Evolutionary conservation across 1,140 invertebrate genomes (phyloP).

Genomic region (Drosophila erecta): DNA sequence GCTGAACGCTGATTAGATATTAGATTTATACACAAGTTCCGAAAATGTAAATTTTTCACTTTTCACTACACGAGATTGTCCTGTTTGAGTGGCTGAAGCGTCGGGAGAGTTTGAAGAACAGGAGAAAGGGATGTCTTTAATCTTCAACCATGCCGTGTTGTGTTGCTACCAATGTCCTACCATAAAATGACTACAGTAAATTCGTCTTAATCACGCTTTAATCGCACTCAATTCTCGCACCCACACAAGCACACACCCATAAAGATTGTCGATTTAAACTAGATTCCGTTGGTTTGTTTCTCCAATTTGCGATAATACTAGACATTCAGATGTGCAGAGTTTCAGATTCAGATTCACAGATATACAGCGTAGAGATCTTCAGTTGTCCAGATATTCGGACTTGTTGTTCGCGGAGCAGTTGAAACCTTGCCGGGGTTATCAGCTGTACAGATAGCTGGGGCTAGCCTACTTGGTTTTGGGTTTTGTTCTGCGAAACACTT

Average conservation of each 20-base stretch:
- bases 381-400: not conserved
- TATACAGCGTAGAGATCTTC: not conserved
- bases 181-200: slow-evolving; percentile 75
- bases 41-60: slow-evolving; percentile 43
- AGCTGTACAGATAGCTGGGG: slow-evolving; percentile 28
- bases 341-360: not conserved
- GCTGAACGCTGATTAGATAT: slow-evolving; percentile 53
- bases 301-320: not conserved
- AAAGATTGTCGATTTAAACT: slow-evolving; percentile 73
- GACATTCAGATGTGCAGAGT: slow-evolving; percentile 4
- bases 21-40: slow-evolving; percentile 53
- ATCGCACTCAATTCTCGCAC: slow-evolving; percentile 44
- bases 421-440: too few relatives aligned
- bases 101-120: slow-evolving; percentile 7
- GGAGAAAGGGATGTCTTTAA: slow-evolving; percentile 15
- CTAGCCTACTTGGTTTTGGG: slow-evolving; percentile 4
- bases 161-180: slow-evolving; percentile 45
- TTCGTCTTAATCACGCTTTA: slow-evolving; percentile 80
- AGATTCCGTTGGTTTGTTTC: slow-evolving; percentile 6
- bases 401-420: too few relatives aligned
- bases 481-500: slow-evolving; percentile 53
- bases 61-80: slow-evolving; percentile 75
- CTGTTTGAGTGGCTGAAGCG: slow-evolving; percentile 57
- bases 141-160: slow-evolving; percentile 28
- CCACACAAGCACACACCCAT: slow-evolving; percentile 43